Percentiles rank a stretch among this genome's conserved stretches.
Conservation (phyloP, 2,113 vertebrate species). For the Pipra filicauda region DNA sequence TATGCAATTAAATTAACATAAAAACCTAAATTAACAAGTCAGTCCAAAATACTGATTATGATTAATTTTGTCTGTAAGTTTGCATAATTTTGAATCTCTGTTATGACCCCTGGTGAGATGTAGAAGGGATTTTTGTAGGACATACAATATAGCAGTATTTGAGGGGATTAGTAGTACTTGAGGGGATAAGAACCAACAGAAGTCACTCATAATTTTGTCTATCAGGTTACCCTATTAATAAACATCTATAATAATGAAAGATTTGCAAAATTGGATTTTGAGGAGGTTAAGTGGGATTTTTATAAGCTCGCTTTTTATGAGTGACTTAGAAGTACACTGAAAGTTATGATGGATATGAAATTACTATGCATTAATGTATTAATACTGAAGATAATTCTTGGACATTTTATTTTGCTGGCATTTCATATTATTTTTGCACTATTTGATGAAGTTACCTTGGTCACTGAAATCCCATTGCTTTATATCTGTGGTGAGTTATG, state of each 20-base stretch:
- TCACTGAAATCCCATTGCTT: neutral
- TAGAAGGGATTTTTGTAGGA: neutral
- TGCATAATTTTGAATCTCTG: neutral
- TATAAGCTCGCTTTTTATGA: neutral
- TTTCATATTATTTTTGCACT: neutral
- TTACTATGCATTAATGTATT: neutral
- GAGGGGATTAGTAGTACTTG: neutral
- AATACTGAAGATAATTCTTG: neutral
- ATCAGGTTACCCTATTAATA: neutral
- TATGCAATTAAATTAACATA: conserved; percentile 2
- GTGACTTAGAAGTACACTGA: neutral
- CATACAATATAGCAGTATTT: neutral
- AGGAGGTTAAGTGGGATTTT: neutral
- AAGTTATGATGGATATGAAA: neutral
- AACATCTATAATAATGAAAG: conserved; percentile 9
- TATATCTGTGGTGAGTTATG: neutral
- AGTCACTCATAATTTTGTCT: conserved; percentile 26
- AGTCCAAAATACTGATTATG: neutral
- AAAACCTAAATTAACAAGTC: conserved; percentile 4
- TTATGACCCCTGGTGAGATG: neutral
- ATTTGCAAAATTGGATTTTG: neutral
- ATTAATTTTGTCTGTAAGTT: conserved; percentile 29
- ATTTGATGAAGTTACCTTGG: neutral
- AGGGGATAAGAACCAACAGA: neutral
- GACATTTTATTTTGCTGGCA: neutral